Conservation (phyloP, 2,888 invertebrate species). For the Drosophila eohydei region DNA sequence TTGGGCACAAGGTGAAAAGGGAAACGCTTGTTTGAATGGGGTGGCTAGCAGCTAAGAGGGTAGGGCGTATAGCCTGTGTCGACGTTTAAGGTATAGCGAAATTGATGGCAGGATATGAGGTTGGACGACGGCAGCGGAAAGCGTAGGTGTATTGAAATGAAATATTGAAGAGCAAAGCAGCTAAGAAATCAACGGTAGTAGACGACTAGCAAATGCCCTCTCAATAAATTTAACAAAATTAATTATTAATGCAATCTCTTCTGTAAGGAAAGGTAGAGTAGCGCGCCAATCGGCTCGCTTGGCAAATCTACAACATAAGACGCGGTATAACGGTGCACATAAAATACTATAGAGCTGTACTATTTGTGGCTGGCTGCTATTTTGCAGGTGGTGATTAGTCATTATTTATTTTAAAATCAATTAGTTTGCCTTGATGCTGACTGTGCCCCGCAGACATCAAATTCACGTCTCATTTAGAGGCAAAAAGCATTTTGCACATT, state of each 20-base stretch:
- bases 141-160: constrained; percentile 38
- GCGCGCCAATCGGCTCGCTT: neutral
- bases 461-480: constrained; percentile 72
- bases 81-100: constrained; percentile 42
- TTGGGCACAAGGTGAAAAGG: constrained; percentile 42
- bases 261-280: too few species aligned
- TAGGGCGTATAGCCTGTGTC: constrained; percentile 34
- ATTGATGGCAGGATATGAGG: constrained; percentile 46
- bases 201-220: constrained; percentile 7
- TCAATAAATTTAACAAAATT: too few species aligned
- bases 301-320: neutral
- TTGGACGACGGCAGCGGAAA: constrained; percentile 10
- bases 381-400: constrained; percentile 77
- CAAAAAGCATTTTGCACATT: constrained; percentile 59
- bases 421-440: constrained; percentile 68
- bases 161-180: constrained; percentile 32
- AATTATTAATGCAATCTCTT: too few species aligned
- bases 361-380: constrained; percentile 19
- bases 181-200: neutral
- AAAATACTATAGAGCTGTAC: constrained; percentile 8
- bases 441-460: constrained; percentile 34
- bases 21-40: constrained; percentile 20
- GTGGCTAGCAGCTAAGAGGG: neutral
- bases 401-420: constrained; percentile 79
- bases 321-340: constrained; percentile 22